phyloP scores from a whole-genome alignment of 1,140 invertebrate species.

The Euura lappo region DNA sequence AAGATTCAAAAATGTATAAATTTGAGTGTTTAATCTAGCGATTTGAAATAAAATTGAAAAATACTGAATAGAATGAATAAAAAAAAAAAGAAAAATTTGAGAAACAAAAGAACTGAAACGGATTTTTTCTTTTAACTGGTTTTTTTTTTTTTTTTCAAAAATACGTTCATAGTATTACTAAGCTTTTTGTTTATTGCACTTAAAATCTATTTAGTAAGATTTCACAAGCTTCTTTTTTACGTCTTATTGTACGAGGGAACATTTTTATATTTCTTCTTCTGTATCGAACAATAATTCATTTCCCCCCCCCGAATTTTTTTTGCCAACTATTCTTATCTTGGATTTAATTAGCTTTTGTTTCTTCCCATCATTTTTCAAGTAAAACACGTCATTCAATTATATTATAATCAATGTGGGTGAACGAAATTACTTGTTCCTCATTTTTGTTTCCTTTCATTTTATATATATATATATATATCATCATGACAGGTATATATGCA shows the following conservation, averaged over 20 bases:
- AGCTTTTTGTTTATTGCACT: background rate
- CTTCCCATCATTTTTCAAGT: background rate
- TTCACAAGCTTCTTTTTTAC: slow-evolving; percentile 1
- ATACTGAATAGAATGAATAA: no score
- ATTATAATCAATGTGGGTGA: background rate
- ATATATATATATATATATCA: slow-evolving; percentile 15
- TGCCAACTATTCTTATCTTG: no score
- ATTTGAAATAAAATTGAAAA: no score
- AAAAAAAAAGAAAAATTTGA: no score
- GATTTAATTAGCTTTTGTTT: background rate
- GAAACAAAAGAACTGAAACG: no score
- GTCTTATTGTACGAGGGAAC: background rate
- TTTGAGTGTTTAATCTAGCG: no score
- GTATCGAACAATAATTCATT: background rate
- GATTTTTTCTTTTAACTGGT: background rate
- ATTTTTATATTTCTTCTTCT: slow-evolving; percentile 2
- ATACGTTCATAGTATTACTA: background rate
- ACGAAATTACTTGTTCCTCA: background rate
- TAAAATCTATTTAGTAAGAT: slow-evolving; percentile 5
- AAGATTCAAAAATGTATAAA: no score
- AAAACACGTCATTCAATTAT: background rate
- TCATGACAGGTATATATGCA: no score
- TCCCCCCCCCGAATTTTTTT: no score
- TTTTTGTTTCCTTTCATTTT: slow-evolving; percentile 7
- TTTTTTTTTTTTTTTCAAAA: no score